Evolutionary conservation across 2,888 invertebrate genomes (phyloP).

Genomic region (Cantharis flavilabris): DNA sequence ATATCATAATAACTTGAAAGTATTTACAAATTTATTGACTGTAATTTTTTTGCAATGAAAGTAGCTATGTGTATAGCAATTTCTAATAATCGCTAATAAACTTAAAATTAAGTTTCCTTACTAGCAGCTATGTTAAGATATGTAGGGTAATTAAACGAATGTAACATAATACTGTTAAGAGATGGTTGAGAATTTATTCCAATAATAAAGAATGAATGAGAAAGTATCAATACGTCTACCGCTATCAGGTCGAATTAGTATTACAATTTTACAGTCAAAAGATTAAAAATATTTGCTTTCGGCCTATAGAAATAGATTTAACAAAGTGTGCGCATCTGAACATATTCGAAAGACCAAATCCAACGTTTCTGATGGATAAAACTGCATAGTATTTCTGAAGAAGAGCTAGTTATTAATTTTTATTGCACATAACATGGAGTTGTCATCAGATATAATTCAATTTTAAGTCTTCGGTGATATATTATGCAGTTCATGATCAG

Average conservation of each 20-base stretch:
- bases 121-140: constrained; percentile 15
- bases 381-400: not conserved
- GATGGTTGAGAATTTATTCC: not conserved
- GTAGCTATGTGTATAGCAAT: not conserved
- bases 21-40: constrained; percentile 28
- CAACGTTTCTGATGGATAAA: not conserved
- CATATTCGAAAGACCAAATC: not conserved
- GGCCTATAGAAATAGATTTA: not conserved
- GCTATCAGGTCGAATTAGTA: not conserved
- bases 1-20: constrained; percentile 15
- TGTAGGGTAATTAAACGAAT: constrained; percentile 11
- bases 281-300: not conserved
- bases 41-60: constrained; percentile 19
- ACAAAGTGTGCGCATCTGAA: not conserved
- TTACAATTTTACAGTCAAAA: not conserved
- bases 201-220: not conserved
- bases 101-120: not conserved
- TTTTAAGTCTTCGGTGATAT: not conserved
- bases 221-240: not conserved
- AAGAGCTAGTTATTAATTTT: not conserved
- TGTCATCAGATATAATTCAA: not conserved
- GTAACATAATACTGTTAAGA: constrained; percentile 20
- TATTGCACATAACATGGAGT: not conserved
- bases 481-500: not conserved
- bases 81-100: constrained; percentile 1